Conservation (phyloP, 2,888 invertebrate genomes). For the Metalampra italica region DNA sequence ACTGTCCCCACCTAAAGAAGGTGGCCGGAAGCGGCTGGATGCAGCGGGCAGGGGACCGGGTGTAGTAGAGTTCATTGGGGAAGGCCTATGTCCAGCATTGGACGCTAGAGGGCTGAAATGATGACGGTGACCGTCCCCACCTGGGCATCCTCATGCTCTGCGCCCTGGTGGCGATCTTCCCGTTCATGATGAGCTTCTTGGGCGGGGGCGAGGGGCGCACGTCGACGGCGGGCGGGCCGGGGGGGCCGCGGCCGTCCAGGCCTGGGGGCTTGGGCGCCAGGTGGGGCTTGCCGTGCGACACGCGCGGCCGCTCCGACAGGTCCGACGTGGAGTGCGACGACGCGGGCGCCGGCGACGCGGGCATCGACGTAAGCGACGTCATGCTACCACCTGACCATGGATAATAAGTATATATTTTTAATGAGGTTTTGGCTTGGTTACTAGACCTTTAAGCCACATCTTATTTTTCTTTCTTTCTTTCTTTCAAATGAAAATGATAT, state of each 20-base stretch:
- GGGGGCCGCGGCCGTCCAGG: constrained; percentile 81
- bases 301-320: constrained; percentile 67
- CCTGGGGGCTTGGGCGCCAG: constrained; percentile 90
- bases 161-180: constrained; percentile 82
- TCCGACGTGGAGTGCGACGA: constrained; percentile 67
- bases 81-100: too few relatives aligned
- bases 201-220: constrained; percentile 82
- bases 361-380: constrained; percentile 58
- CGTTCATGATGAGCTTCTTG: constrained; percentile 80
- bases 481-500: too few relatives aligned
- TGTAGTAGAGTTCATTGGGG: too few relatives aligned
- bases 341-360: constrained; percentile 48
- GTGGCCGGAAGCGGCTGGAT: too few relatives aligned
- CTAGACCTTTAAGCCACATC: too few relatives aligned
- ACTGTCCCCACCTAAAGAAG: too few relatives aligned
- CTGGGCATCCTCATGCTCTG: constrained; percentile 92
- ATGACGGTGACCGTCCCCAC: constrained; percentile 52
- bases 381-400: constrained; percentile 71
- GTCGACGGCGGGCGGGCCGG: constrained; percentile 84
- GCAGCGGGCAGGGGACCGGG: too few relatives aligned
- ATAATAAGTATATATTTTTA: constrained; percentile 9
- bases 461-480: too few relatives aligned
- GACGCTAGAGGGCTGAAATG: too few relatives aligned
- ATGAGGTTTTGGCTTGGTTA: too few relatives aligned
- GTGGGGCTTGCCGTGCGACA: constrained; percentile 87